Percentiles rank a stretch among this genome's conserved stretches.
Evolutionary conservation across 2,888 invertebrate genomes (phyloP).

Genomic region (Sepiola atlantica): DNA sequence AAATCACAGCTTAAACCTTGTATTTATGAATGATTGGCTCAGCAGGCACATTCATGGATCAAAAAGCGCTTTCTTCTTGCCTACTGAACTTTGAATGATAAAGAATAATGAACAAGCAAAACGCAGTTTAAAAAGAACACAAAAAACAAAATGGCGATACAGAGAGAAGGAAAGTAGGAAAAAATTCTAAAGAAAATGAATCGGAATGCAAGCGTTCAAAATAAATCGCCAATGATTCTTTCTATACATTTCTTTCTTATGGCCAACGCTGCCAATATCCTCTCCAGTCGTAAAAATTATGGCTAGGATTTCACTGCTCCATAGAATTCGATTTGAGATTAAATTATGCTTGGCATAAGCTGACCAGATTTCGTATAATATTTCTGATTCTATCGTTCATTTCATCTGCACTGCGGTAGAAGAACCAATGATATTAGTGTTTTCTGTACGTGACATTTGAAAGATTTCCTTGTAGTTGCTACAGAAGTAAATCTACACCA

Average conservation of each 20-base stretch:
- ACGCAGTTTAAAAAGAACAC: neutral
- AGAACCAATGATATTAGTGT: neutral
- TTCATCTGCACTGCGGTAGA: neutral
- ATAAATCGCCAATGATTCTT: neutral
- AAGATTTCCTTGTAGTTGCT: neutral
- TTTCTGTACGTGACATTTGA: neutral
- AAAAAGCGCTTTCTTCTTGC: neutral
- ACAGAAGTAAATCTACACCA: neutral
- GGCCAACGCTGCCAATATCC: neutral
- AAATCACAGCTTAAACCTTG: neutral
- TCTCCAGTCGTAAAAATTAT: slow-evolving; percentile 32
- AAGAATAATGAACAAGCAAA: neutral
- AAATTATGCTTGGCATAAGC: slow-evolving; percentile 21
- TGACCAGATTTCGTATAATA: slow-evolving; percentile 32
- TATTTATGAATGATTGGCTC: neutral
- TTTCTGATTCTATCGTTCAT: slow-evolving; percentile 32
- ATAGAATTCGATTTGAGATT: slow-evolving; percentile 32
- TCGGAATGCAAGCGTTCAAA: neutral
- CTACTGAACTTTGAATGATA: neutral
- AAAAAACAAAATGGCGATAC: neutral
- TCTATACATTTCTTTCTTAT: neutral
- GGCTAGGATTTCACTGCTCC: slow-evolving; percentile 10
- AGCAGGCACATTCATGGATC: neutral
- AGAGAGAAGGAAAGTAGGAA: neutral
- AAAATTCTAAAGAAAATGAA: neutral